phyloP scores from a whole-genome alignment of 2,797 vertebrate species.

The Australoheros facetus region DNA sequence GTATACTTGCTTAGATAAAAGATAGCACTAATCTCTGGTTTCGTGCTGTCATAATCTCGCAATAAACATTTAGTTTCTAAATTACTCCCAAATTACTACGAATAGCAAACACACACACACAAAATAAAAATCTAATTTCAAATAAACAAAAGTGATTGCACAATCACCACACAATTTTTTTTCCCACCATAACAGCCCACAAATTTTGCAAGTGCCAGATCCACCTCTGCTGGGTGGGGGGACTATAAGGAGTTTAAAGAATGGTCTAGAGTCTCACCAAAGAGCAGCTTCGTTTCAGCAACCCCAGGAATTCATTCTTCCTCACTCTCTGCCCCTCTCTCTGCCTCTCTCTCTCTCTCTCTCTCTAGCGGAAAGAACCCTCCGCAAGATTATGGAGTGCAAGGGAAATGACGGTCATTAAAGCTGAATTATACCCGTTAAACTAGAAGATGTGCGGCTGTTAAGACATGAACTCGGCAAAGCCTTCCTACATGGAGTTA shows the following conservation, averaged over 20 bases:
- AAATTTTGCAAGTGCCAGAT: constrained; percentile 1
- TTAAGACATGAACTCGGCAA: constrained; percentile 39
- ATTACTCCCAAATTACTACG: background rate
- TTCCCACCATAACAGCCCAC: background rate
- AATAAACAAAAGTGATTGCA: background rate
- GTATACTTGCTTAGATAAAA: background rate
- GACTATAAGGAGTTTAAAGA: constrained; percentile 18
- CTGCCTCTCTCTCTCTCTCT: constrained; percentile 3
- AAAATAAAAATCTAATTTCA: background rate
- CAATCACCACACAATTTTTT: too few species aligned
- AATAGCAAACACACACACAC: too few species aligned
- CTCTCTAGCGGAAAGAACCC: constrained; percentile 60
- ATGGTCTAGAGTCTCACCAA: constrained; percentile 16
- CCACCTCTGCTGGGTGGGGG: background rate
- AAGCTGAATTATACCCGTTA: constrained; percentile 66
- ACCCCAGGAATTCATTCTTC: constrained; percentile 64
- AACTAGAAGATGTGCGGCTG: constrained; percentile 48
- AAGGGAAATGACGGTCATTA: constrained; percentile 72
- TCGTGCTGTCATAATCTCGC: background rate
- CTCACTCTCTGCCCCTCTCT: constrained; percentile 14
- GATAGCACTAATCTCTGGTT: background rate
- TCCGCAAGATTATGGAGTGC: constrained; percentile 68
- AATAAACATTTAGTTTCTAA: background rate
- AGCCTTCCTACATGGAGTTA: constrained; percentile 30
- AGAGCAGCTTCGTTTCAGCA: constrained; percentile 45